Conservation (phyloP, 2,113 vertebrate genomes). For the pig (Sus scrofa) region T2T-Sscrofa CM000813.6:86839001-86839500, state of each 20-base stretch:
- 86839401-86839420: background rate
- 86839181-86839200: too few species aligned
- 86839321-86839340: too few species aligned
- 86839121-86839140: rapidly evolving
- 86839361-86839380: rapidly evolving
- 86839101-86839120: rapidly evolving
- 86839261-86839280: background rate
- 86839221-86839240: background rate
- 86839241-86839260: background rate
- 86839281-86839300: rapidly evolving
- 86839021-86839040: rapidly evolving
- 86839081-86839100: rapidly evolving
- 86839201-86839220: background rate
- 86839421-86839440: background rate
- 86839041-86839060: rapidly evolving
- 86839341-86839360: rapidly evolving
- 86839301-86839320: background rate
- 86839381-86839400: background rate
- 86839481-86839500: too few species aligned
- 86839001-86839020: background rate
- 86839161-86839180: too few species aligned
- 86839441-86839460: background rate
- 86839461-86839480: background rate
- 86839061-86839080: rapidly evolving
- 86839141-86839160: rapidly evolving